Percentiles rank a stretch among this genome's conserved stretches.
phyloP scores from a whole-genome alignment of 2,113 vertebrate species.

The Butastur rufipennis region DNA sequence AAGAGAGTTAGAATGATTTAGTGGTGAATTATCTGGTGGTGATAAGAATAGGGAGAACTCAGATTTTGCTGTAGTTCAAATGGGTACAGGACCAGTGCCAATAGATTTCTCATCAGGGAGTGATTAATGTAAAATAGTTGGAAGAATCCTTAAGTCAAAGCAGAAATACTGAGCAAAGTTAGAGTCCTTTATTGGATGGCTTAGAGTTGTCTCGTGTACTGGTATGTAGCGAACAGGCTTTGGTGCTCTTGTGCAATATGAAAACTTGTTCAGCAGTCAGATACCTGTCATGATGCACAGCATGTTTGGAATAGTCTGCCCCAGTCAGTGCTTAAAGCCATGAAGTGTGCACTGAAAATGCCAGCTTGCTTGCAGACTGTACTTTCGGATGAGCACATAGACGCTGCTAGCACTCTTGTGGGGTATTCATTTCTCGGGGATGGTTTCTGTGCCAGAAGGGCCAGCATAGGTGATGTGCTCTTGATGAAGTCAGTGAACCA shows the following conservation, averaged over 20 bases:
- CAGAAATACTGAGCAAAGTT: not conserved
- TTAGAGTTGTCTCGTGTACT: not conserved
- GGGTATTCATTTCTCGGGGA: not conserved
- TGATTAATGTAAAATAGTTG: not conserved
- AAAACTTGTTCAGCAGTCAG: not conserved
- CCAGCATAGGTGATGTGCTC: not conserved
- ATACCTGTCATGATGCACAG: not conserved
- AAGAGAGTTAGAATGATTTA: not conserved
- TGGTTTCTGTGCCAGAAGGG: not conserved
- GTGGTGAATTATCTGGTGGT: not conserved
- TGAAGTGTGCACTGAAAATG: not conserved
- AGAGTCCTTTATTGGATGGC: not conserved
- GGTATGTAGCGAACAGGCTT: fast-evolving
- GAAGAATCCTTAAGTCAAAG: not conserved
- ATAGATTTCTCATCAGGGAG: not conserved
- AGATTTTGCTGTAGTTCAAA: not conserved
- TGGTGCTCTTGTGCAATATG: not conserved
- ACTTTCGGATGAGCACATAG: not conserved
- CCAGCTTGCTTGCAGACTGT: not conserved
- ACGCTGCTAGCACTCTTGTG: not conserved
- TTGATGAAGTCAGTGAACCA: not conserved
- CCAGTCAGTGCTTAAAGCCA: not conserved
- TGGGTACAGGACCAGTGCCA: not conserved
- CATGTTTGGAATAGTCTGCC: not conserved
- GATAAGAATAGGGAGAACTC: not conserved